A percentile compares a stretch with the other conserved stretches of the same genome.
These are phyloP conservation scores for Falco novaeseelandiae DNA, from an alignment of 2,797 vertebrate species.

Conservation along the genomic window DNA sequence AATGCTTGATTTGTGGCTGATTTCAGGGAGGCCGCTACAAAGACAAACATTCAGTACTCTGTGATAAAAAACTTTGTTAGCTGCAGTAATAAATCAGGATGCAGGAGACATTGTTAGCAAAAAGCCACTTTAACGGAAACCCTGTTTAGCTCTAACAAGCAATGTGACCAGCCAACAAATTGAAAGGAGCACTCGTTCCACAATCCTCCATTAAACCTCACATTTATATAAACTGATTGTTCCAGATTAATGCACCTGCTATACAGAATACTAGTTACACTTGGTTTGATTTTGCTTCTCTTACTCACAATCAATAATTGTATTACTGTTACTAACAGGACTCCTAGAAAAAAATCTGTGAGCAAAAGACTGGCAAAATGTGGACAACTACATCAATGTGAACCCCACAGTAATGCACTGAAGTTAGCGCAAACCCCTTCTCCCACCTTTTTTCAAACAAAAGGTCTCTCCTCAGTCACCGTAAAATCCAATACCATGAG, in stretches of 20 bases:
- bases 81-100: background rate
- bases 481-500: background rate
- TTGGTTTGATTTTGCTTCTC: background rate
- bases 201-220: background rate
- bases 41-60: background rate
- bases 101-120: conserved; percentile 26
- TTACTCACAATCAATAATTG: background rate
- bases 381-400: background rate
- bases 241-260: background rate
- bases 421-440: background rate
- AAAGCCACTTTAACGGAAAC: background rate
- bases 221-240: background rate
- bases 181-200: background rate
- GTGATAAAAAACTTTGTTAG: conserved; percentile 6
- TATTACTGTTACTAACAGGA: background rate
- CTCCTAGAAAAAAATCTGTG: background rate
- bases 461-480: background rate
- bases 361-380: background rate
- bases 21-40: background rate
- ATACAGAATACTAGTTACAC: background rate
- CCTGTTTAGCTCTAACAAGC: conserved; percentile 15
- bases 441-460: background rate
- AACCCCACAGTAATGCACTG: background rate
- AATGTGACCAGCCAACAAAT: background rate
- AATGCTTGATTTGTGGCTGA: conserved; percentile 7